Evolutionary conservation across 1,140 invertebrate genomes (phyloP), one percentile per base, ranked within the genome.

Genomic region (Dreissena rostriformis): DNA sequence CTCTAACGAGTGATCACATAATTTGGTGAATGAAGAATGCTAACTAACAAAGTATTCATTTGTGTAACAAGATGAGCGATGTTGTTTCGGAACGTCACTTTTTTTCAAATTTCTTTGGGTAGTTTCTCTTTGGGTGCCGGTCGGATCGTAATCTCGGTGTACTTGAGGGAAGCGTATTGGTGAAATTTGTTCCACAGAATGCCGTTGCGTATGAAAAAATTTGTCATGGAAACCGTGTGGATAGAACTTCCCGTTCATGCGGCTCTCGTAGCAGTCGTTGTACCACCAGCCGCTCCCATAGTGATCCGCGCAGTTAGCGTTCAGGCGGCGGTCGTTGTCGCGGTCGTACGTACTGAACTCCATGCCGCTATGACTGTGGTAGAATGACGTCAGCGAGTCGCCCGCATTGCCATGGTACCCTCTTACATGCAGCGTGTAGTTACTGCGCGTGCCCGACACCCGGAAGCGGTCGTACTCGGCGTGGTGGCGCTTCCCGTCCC

Each of bases 231-330:
- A 87, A 28, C 90, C 91, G 67, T 92, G 89, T 74, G 88, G 88
- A 77, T 94, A 94, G 92, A 98, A 98, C 82, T 96, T 96, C 6
- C 97, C 98, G 92, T 98, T 99, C 49, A 98, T 95, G 94, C 98
- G 98, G 0, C 97, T 97, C 91, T 98, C 97, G 90, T 98, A 98
- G 93, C 98, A 99, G 92, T 97, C 97, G 55, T 93, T 94, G 86
- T 94, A 95, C 94, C 94, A 95, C 94, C 94, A 95, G 7, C 93
- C 94, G 15, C 94, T 94, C 19, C 92, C 86, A 87, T 94, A 95
- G 74, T 93, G 91, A 68, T 95, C 91, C 0, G 96, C 96, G 90
- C 96, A 97, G 81, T 95, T 96, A 72, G 96, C 96, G 61, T 96
- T 96, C 61, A 94, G 93, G 91, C 95, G 95, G 15, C 95, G 95